phyloP scores from a whole-genome alignment of 2,113 vertebrate genomes.

The Equus przewalskii region DNA sequence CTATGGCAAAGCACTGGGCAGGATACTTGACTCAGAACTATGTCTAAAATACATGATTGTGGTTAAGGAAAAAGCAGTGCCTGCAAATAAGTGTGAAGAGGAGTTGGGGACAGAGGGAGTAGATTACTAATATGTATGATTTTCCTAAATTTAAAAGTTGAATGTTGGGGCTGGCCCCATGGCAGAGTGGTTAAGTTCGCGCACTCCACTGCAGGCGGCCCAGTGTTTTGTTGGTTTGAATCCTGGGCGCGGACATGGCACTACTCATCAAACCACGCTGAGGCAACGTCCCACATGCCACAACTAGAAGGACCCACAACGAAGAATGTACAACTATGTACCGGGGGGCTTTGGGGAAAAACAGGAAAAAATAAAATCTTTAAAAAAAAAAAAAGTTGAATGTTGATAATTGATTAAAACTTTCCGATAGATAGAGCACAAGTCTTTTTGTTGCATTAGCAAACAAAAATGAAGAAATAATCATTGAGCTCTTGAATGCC shows the following conservation, averaged over 20 bases:
- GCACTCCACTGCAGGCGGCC: too few species aligned
- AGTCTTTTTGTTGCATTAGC: neutral
- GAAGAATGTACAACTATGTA: too few species aligned
- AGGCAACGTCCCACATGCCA: too few species aligned
- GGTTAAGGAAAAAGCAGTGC: neutral
- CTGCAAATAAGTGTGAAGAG: neutral
- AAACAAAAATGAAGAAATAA: neutral
- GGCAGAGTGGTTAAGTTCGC: too few species aligned
- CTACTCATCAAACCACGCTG: too few species aligned
- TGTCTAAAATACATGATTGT: neutral
- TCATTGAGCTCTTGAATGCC: neutral
- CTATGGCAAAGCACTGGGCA: neutral
- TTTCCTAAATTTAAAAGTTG: conserved; percentile 1
- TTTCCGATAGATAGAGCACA: neutral
- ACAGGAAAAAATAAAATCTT: too few species aligned
- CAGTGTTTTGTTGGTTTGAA: too few species aligned
- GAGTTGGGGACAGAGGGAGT: neutral
- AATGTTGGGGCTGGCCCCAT: neutral
- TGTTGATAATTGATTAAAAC: neutral
- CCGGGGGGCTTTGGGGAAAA: too few species aligned
- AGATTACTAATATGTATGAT: neutral
- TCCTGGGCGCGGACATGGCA: too few species aligned
- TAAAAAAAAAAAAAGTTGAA: neutral
- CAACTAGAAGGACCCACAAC: too few species aligned
- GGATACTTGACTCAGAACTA: neutral